Percentiles rank a stretch among this genome's conserved stretches.
Evolutionary conservation across 2,888 invertebrate genomes (phyloP).

Genomic region (Phanerotoma sp.): DNA sequence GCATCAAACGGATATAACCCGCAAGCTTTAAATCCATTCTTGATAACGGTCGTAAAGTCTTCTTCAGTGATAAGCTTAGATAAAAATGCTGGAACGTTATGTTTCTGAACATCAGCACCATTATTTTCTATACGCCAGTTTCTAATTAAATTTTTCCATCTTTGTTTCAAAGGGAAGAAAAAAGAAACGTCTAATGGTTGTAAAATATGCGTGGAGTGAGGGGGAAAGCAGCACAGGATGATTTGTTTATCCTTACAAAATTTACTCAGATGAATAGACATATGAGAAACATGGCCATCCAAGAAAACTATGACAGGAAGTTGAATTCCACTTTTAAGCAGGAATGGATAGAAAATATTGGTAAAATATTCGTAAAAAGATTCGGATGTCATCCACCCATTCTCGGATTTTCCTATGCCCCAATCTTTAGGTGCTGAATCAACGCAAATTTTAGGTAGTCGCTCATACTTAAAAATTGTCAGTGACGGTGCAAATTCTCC

Average conservation of each 20-base stretch:
- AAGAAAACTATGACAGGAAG: conserved; percentile 39
- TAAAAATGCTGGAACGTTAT: conserved; percentile 28
- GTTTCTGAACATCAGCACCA: conserved; percentile 29
- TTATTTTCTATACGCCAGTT: conserved; percentile 31
- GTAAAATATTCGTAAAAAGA: conserved; percentile 39
- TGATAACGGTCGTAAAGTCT: conserved; percentile 22
- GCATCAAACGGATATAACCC: conserved; percentile 29
- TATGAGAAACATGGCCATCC: conserved; percentile 40
- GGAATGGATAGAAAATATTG: conserved; percentile 37
- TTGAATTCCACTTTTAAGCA: conserved; percentile 30
- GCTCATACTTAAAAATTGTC: conserved; percentile 32
- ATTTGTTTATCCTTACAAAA: conserved; percentile 38
- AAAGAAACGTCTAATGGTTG: conserved; percentile 33
- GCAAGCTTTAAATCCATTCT: conserved; percentile 26
- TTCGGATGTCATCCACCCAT: conserved; percentile 40
- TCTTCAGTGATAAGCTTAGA: conserved; percentile 21
- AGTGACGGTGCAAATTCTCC: conserved; percentile 35
- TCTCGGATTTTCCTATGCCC: conserved; percentile 39
- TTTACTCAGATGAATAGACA: conserved; percentile 33
- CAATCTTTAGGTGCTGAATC: conserved; percentile 33
- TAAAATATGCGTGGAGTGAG: conserved; percentile 37
- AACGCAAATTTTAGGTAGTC: conserved; percentile 28
- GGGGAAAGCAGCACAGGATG: conserved; percentile 33
- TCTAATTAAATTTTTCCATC: conserved; percentile 30
- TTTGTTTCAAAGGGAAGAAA: conserved; percentile 35